Base-by-base conservation (phyloP, 2,888 invertebrate genomes). In the Lycaena phlaeas region DNA sequence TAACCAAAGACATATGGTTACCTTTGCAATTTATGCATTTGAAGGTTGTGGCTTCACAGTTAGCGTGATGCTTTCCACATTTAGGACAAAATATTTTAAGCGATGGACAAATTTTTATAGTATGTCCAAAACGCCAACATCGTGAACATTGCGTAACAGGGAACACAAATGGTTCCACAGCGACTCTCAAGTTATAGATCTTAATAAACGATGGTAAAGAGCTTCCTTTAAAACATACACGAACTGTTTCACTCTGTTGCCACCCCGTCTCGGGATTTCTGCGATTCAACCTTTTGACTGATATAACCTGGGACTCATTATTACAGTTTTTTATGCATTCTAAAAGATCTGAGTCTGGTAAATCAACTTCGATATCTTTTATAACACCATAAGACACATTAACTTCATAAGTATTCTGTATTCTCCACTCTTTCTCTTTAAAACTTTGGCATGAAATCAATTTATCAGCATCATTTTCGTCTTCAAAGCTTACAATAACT, bases 1-100 rank as follows among this genome's bases (percentile, higher is more conserved):
- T 50, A 4, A 14, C 26, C n/a, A 50, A 5, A 6, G 47, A 40
- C 41, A 51, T 44, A 29, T 53, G 53, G 6, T 36, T 27, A 4
- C 49, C 50, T 6, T 10, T 25, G 31, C 52, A 53, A 17, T 51
- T 53, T 1, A 26, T 26, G 9, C 26, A 26, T n/a, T 26, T 26
- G 26, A 26, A 26, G n/a, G 26, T 26, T 26, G 26, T 9, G 11
- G 27, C 10, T 2, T 27, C 27, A 11, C 27, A 27, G n/a, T 27
- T 27, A 4, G 26, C 40, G 17, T 44, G 49, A 5, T 38, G 36
- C n/a, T 27, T 28, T 1, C 31, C 29, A 22, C 50, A 50, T 26
- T 50, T 50, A 7, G 48, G 48, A 14, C 22, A 46, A 44, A 7
- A 43, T 34, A 15, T 30, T 29, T 17, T 38, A 41, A 11, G 29